These are phyloP conservation scores for Cerceris ruficornis DNA, from an alignment of 2,888 invertebrate species.

Conservation along the genomic window DNA sequence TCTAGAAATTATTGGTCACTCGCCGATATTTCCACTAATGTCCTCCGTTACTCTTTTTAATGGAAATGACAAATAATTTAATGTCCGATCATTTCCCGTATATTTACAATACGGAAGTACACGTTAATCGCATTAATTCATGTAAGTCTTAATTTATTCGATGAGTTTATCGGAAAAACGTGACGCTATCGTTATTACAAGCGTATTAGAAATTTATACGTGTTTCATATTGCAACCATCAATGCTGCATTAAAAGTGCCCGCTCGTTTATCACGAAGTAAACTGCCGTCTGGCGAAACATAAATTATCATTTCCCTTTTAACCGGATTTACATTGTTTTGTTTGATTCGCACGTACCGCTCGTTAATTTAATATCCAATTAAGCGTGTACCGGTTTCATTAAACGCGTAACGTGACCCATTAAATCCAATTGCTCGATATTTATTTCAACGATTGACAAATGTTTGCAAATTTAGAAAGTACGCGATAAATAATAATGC, in stretches of 20 bases:
- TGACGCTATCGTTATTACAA: slow-evolving; percentile 1
- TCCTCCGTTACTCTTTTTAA: background rate
- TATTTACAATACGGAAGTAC: background rate
- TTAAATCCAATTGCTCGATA: slow-evolving; percentile 57
- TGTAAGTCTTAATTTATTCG: background rate
- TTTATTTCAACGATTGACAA: slow-evolving; percentile 50
- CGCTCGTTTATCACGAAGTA: slow-evolving; percentile 28
- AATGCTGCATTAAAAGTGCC: slow-evolving; percentile 23
- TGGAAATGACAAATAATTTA: background rate
- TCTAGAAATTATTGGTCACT: too few relatives aligned
- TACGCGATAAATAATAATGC: background rate
- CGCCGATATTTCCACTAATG: background rate
- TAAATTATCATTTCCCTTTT: slow-evolving; percentile 61
- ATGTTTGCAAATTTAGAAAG: slow-evolving; percentile 31
- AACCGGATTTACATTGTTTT: slow-evolving; percentile 61
- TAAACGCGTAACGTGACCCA: slow-evolving; percentile 55
- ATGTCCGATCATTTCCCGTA: background rate
- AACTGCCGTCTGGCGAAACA: slow-evolving; percentile 18
- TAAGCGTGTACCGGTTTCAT: slow-evolving; percentile 60
- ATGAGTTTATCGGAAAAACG: background rate
- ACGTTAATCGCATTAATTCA: background rate
- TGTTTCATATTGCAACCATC: background rate
- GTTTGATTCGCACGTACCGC: slow-evolving; percentile 61
- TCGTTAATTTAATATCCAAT: slow-evolving; percentile 66
- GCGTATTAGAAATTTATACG: slow-evolving; percentile 7